A percentile compares a stretch with the other conserved stretches of the same genome.
These are phyloP conservation scores for Paguma larvata DNA, from an alignment of 2,797 vertebrate genomes.

Conservation along the genomic window DNA sequence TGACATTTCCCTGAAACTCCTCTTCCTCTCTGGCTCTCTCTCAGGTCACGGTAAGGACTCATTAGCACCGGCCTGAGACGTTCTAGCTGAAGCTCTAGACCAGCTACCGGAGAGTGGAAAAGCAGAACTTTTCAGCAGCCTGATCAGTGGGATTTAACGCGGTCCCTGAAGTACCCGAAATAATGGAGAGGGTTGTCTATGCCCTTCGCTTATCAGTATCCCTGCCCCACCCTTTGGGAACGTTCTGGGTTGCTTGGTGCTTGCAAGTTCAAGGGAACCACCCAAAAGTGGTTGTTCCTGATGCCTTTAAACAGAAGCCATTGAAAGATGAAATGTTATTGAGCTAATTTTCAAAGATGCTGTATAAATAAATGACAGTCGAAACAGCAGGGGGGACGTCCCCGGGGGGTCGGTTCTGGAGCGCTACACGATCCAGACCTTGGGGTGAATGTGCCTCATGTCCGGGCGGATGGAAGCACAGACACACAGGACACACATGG, in stretches of 20 bases:
- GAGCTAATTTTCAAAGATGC: background rate
- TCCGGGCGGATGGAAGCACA: background rate
- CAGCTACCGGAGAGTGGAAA: background rate
- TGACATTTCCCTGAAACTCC: background rate
- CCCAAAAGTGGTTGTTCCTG: background rate
- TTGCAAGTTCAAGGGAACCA: background rate
- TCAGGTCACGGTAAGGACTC: background rate
- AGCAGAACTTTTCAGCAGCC: background rate
- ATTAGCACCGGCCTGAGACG: no score
- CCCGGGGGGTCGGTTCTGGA: background rate
- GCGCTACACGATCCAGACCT: background rate
- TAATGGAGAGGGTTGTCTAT: background rate
- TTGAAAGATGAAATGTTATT: background rate
- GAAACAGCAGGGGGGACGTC: background rate
- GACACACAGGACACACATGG: fast-evolving
- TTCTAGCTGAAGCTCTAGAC: background rate
- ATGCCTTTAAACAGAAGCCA: background rate
- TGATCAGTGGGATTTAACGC: background rate
- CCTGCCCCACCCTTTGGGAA: background rate
- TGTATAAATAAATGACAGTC: background rate
- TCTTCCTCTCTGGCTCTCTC: background rate
- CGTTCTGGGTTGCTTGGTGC: background rate
- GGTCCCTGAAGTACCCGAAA: background rate
- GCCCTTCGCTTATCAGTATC: background rate
- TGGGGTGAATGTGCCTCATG: background rate